phyloP scores from a whole-genome alignment of 2,797 vertebrate genomes.

The Platyrinchus mystaceus region DNA sequence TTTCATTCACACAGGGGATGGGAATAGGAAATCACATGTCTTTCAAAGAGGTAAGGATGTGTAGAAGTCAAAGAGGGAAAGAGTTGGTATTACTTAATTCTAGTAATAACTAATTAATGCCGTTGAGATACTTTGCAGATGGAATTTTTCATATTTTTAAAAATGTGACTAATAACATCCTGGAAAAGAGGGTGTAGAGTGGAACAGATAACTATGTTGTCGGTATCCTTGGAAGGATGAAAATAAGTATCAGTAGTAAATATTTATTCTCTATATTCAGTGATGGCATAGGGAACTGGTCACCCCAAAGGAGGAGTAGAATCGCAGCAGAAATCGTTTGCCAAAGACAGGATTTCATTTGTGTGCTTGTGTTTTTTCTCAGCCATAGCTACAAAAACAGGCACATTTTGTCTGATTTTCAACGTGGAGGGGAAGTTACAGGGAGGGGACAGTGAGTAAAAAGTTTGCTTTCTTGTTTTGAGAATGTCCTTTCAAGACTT shows the following conservation, averaged over 20 bases:
- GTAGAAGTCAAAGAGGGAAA: not conserved
- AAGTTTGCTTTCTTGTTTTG: not conserved
- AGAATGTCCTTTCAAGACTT: not conserved
- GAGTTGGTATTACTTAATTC: not conserved
- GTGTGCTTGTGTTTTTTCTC: not conserved
- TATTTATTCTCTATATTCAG: not conserved
- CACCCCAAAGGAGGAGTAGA: not conserved
- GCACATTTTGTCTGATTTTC: not conserved
- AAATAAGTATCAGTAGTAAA: not conserved
- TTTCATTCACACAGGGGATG: not conserved
- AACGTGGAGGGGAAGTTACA: accelerated
- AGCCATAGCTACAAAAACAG: not conserved
- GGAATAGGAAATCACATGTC: not conserved
- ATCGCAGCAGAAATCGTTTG: not conserved
- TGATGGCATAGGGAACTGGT: not conserved
- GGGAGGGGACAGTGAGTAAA: not conserved
- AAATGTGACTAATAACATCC: not conserved
- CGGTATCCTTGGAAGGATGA: not conserved
- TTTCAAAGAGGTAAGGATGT: not conserved
- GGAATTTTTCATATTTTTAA: not conserved
- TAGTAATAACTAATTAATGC: not conserved
- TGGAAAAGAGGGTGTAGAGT: not conserved
- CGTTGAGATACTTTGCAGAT: not conserved
- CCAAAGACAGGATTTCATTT: not conserved
- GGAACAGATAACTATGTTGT: not conserved